Evolutionary conservation across 2,797 vertebrate genomes (phyloP).

Genomic region (Florisuga fusca): DNA sequence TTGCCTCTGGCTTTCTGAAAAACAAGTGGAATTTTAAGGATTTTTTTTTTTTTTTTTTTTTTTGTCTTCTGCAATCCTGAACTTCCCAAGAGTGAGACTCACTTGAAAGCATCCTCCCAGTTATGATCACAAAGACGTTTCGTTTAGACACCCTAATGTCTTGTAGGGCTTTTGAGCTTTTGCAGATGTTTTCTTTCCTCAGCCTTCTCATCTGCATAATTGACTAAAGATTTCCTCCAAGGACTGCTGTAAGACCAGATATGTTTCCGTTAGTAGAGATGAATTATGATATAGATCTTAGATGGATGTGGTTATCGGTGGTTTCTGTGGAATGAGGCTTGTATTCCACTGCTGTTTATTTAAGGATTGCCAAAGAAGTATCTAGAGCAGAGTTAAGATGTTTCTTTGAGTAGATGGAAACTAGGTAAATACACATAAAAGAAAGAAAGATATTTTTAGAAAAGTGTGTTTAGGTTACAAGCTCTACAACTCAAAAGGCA

Average conservation of each 20-base stretch:
- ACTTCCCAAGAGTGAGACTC: not conserved
- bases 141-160: not conserved
- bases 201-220: not conserved
- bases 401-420: not conserved
- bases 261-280: not conserved
- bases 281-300: not conserved
- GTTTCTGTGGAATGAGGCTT: not conserved
- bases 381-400: not conserved
- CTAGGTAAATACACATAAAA: not conserved
- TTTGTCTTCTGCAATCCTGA: not conserved
- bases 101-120: not conserved
- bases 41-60: not conserved
- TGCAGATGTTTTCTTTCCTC: not conserved
- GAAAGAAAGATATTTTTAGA: not conserved
- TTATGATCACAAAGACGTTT: not conserved
- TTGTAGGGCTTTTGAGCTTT: not conserved
- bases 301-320: not conserved
- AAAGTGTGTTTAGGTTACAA: not conserved
- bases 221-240: not conserved
- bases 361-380: not conserved
- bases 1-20: not conserved
- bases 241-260: not conserved
- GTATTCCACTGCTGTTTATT: not conserved
- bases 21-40: not conserved
- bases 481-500: not conserved